Evolutionary conservation across 2,888 invertebrate genomes (phyloP).

Genomic region (Malthinus flaveolus): DNA sequence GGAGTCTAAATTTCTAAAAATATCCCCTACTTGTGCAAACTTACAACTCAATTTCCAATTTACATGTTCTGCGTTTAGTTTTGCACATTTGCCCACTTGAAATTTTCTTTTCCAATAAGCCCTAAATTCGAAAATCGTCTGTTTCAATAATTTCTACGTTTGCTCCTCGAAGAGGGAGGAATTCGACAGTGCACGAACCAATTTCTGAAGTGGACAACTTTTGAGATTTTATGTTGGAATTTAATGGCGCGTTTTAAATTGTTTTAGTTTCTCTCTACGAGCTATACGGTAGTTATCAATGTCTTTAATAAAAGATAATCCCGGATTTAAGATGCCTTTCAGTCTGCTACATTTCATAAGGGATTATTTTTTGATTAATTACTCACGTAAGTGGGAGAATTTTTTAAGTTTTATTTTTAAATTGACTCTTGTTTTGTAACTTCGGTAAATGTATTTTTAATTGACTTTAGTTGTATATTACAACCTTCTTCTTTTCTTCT

Average conservation of each 20-base stretch:
- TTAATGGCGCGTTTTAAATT: constrained; percentile 42
- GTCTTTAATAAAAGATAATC: constrained; percentile 32
- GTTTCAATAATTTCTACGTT: constrained; percentile 9
- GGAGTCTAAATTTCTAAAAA: constrained; percentile 21
- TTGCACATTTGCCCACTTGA: not conserved
- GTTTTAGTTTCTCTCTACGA: constrained; percentile 29
- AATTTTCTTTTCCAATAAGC: not conserved
- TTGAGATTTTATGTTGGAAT: constrained; percentile 40
- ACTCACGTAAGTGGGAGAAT: constrained; percentile 13
- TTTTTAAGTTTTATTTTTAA: too few species aligned
- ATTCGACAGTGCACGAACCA: constrained; percentile 24
- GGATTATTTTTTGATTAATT: constrained; percentile 34
- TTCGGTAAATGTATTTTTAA: too few species aligned
- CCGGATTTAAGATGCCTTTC: constrained; percentile 31
- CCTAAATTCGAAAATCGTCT: not conserved
- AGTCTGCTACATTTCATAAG: constrained; percentile 22
- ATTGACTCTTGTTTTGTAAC: too few species aligned
- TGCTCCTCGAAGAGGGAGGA: not conserved
- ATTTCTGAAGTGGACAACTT: constrained; percentile 42
- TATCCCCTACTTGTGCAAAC: constrained; percentile 10
- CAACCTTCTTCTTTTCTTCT: too few species aligned
- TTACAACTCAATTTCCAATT: constrained; percentile 13
- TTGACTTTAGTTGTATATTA: too few species aligned
- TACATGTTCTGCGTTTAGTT: constrained; percentile 10
- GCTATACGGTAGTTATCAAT: constrained; percentile 28